Evolutionary conservation across 2,113 vertebrate genomes (phyloP).

Genomic region (Chloropsis hardwickii): DNA sequence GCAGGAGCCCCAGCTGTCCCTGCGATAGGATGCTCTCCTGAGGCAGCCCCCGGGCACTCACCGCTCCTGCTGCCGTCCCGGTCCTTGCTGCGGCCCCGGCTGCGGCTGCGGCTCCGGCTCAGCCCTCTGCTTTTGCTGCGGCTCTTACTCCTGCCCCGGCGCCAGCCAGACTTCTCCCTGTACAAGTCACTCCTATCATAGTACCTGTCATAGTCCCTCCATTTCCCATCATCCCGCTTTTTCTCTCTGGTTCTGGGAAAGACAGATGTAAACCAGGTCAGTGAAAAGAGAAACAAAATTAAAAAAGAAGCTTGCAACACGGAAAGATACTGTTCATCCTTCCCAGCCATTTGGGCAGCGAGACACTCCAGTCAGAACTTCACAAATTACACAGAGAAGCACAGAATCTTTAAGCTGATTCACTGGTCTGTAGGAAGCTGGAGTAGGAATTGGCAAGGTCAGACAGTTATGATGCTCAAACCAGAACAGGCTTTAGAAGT

Average conservation of each 20-base stretch:
- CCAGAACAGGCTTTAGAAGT: background rate
- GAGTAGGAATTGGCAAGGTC: background rate
- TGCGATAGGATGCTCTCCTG: accelerated
- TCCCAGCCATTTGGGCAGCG: background rate
- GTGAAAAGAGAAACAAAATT: background rate
- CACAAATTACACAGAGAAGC: background rate
- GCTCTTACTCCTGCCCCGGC: constrained; percentile 86
- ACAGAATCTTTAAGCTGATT: background rate
- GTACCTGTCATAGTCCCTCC: constrained; percentile 89
- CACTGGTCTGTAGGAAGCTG: background rate
- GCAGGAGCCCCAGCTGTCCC: background rate
- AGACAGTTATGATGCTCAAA: background rate
- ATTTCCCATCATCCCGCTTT: constrained; percentile 93
- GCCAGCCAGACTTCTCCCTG: constrained; percentile 91
- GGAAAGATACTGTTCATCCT: background rate
- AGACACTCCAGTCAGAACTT: background rate
- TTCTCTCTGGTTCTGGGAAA: constrained; percentile 84
- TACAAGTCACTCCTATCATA: constrained; percentile 85
- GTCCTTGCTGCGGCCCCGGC: constrained; percentile 81
- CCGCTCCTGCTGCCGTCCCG: constrained; percentile 69
- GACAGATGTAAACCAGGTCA: background rate
- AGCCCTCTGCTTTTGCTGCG: constrained; percentile 80
- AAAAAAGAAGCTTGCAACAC: background rate
- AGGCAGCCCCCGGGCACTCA: constrained; percentile 2
- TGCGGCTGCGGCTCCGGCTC: constrained; percentile 82